Base-by-base conservation (phyloP, 2,797 vertebrate species). In the Bovichtus variegatus region DNA sequence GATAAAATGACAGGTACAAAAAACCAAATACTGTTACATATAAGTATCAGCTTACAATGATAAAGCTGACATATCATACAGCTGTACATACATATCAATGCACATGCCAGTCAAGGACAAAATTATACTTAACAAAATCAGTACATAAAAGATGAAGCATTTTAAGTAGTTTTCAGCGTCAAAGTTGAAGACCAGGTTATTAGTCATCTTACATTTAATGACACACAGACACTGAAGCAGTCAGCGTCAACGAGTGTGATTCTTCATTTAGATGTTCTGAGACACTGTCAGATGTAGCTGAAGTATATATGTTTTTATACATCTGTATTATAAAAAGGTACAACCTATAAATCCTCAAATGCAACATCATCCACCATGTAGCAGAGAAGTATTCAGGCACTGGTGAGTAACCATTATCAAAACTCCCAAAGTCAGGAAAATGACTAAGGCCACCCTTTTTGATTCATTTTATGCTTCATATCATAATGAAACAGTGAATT, bases 361-460 rank as follows among this genome's bases (percentile, higher is more conserved):
- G 75, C 82, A 89, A 87, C 70, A 69, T 83, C 59, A 78, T 87
- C 86, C 83, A 90, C 71, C 62, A 67, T 74, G 85, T 84, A 89
- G 85, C 80, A 92, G 85, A 86, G 88, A 90, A 67, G 36, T 90
- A 83, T 91, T 91, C 90, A 95, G 94, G 95, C 95, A 95, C 94
- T 92, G 84, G 88, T 92, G 87, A 93, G 91, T 86, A 89, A 93
- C 92, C 90, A 88, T 87, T 88, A 91, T 91, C 88, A 84, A 91
- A 93, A 91, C 80, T 83, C 76, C 92, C 83, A 72, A 86, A 87
- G 87, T 91, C 86, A 86, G 81, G 87, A 87, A 92, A 93, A 93
- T 91, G 91, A 92, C 91, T 79, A 93, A 93, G 94, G 95, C 94
- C 94, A 94, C 91, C 79, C 92, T 92, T 88, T 82, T 82, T 78